Evolutionary conservation across 2,113 vertebrate genomes (phyloP).

Genomic region (Gymnobelideus leadbeateri): DNA sequence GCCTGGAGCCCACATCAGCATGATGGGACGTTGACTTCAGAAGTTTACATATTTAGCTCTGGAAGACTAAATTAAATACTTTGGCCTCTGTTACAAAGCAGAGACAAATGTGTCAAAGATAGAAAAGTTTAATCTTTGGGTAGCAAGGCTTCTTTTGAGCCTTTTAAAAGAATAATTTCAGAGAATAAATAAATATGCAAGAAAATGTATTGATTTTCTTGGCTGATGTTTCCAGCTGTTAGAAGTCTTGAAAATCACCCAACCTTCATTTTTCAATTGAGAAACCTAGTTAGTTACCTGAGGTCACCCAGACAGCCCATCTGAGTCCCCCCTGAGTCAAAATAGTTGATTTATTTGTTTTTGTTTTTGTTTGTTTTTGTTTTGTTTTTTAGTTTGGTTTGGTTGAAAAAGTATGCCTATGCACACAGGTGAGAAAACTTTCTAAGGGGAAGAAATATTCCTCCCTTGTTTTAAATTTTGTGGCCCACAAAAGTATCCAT

Average conservation of each 20-base stretch:
- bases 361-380: no score
- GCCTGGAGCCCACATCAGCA: not conserved
- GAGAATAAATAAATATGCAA: not conserved
- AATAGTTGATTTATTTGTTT: not conserved
- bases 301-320: not conserved
- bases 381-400: not conserved
- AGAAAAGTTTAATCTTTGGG: slow-evolving; percentile 35
- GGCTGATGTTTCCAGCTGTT: not conserved
- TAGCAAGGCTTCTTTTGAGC: slow-evolving; percentile 5
- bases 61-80: slow-evolving; percentile 44
- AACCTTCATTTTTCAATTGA: not conserved
- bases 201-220: not conserved
- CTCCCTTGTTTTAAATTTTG: not conserved
- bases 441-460: not conserved
- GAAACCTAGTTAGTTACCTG: not conserved
- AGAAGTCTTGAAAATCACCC: not conserved
- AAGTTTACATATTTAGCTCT: slow-evolving; percentile 49
- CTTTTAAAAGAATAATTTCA: slow-evolving; percentile 25
- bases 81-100: slow-evolving; percentile 47
- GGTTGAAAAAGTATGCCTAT: not conserved
- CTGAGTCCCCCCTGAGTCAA: not conserved
- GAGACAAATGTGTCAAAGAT: slow-evolving; percentile 37
- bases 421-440: not conserved
- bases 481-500: not conserved
- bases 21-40: slow-evolving; percentile 7